Conservation (phyloP, 1,140 invertebrate genomes). For the Leptestheria dahalacensis region DNA sequence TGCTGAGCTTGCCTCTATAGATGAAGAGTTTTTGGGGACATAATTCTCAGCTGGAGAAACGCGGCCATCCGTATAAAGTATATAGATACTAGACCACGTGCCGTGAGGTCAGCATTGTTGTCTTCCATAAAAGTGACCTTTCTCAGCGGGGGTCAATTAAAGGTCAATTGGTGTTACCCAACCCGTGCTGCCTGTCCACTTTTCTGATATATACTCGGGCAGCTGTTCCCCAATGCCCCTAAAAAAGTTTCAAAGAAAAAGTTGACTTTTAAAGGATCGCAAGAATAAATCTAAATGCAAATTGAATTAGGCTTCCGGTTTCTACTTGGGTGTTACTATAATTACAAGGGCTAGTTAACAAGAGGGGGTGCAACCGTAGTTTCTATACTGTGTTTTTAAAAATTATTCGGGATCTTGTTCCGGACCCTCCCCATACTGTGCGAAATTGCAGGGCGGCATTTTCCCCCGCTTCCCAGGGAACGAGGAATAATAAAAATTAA, state of each 20-base stretch:
- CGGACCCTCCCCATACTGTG: neutral
- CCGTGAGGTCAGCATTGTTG: neutral
- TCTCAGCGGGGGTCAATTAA: neutral
- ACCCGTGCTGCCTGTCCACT: neutral
- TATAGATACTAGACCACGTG: neutral
- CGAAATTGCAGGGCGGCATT: neutral
- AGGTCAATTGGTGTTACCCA: neutral
- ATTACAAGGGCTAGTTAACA: too few relatives aligned
- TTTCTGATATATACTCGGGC: too few relatives aligned
- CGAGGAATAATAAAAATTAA: neutral
- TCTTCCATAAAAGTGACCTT: neutral
- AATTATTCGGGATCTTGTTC: neutral
- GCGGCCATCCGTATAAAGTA: too few relatives aligned
- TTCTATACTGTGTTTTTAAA: neutral
- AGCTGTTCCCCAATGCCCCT: too few relatives aligned
- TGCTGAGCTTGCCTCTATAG: too few relatives aligned
- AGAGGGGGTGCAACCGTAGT: neutral
- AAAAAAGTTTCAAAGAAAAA: too few relatives aligned
- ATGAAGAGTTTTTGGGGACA: too few relatives aligned
- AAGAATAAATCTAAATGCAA: too few relatives aligned
- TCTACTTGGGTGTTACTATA: too few relatives aligned
- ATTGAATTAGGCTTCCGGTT: too few relatives aligned
- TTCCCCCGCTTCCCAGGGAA: neutral
- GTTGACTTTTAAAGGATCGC: too few relatives aligned
- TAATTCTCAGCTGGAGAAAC: too few relatives aligned